A percentile compares a stretch with the other conserved stretches of the same genome.
Evolutionary conservation across 64 coral and sea anemone species (phyloP).

Genomic region (Montipora cactus): DNA sequence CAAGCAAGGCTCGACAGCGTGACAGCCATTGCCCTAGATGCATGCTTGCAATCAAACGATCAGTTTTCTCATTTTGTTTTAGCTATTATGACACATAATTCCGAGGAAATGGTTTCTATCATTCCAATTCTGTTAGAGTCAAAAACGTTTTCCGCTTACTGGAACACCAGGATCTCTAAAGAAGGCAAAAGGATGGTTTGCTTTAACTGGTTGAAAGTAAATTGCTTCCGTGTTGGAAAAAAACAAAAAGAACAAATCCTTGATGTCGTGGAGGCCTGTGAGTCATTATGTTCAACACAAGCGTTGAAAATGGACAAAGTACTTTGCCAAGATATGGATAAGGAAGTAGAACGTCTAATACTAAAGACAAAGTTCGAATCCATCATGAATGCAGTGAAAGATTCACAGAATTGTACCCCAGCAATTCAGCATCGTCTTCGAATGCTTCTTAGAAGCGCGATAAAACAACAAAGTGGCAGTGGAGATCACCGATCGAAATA

Average conservation of each 20-base stretch:
- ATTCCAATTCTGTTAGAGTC: background rate
- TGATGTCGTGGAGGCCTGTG: background rate
- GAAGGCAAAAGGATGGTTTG: background rate
- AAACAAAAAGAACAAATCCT: background rate
- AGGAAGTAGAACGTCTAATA: conserved; percentile 1
- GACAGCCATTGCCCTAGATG: background rate
- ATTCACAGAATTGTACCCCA: background rate
- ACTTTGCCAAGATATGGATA: background rate
- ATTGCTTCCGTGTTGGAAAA: background rate
- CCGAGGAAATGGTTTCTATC: background rate
- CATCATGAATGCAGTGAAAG: background rate
- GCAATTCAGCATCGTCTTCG: background rate
- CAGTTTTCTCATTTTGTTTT: background rate
- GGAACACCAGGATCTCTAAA: background rate
- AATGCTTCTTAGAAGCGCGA: background rate
- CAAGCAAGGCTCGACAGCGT: background rate
- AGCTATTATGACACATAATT: background rate
- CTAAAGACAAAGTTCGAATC: background rate
- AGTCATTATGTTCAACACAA: background rate
- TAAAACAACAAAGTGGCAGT: conserved; percentile 1
- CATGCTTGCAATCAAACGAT: background rate
- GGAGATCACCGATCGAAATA: background rate
- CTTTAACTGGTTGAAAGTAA: background rate
- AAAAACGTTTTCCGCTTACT: background rate
- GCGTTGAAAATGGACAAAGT: background rate